Evolutionary conservation across 1,140 invertebrate species (phyloP).

Genomic region (Andrena cerasifolii): DNA sequence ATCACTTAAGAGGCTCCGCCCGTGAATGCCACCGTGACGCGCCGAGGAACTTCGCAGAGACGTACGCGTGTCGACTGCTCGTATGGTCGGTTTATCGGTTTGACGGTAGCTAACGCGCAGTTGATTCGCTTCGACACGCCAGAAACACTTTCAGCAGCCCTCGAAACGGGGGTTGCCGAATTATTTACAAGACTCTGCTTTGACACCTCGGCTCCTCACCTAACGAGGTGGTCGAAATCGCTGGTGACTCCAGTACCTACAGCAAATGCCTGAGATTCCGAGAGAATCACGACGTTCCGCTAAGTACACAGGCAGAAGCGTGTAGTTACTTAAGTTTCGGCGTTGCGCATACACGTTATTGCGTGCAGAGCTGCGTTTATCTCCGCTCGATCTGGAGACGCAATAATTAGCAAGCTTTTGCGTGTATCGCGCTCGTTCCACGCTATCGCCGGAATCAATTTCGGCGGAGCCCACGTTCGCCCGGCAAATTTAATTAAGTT

Average conservation of each 20-base stretch:
- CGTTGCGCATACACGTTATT: not conserved
- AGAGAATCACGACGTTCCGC: too few species aligned
- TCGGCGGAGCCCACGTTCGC: constrained; percentile 23
- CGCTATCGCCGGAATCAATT: constrained; percentile 27
- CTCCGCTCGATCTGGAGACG: constrained; percentile 1
- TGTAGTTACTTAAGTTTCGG: not conserved
- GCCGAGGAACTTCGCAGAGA: too few species aligned
- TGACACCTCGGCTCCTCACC: too few species aligned
- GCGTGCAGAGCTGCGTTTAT: not conserved
- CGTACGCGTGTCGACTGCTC: too few species aligned
- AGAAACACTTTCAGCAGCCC: too few species aligned
- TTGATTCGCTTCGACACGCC: not conserved
- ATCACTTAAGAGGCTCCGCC: too few species aligned
- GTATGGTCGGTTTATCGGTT: constrained; percentile 5
- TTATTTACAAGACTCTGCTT: too few species aligned
- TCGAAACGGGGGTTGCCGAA: not conserved
- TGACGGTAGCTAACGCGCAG: not conserved
- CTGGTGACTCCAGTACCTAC: too few species aligned
- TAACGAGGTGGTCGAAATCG: too few species aligned
- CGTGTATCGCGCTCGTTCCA: not conserved
- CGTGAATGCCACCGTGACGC: too few species aligned
- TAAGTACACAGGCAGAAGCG: not conserved
- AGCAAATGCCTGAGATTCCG: too few species aligned
- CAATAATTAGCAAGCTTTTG: constrained; percentile 26
- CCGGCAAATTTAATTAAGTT: constrained; percentile 51